Evolutionary conservation across 2,797 vertebrate species (phyloP), one percentile per base, ranked within the genome.

Genomic region (Cryptoprocta ferox): DNA sequence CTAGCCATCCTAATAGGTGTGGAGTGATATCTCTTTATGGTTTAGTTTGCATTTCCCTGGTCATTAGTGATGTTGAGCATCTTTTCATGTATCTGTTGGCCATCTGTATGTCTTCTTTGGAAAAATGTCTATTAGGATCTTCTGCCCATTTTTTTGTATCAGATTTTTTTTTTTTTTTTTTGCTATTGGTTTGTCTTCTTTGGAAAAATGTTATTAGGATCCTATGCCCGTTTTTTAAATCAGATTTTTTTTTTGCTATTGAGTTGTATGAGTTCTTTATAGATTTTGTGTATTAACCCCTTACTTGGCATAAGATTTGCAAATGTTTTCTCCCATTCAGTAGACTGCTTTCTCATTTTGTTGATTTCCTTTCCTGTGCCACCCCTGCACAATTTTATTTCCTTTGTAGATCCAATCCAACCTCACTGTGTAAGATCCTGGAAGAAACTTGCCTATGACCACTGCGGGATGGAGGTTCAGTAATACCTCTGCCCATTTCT

Each of bases 381-480:
- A 10, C 13, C 70, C 35, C 32, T 4, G 3, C 10, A 12, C 7
- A 4, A 2, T 37, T 28, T 19, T 28, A 8, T 12, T 19, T 45
- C 26, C 59, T 56, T 28, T 18, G 61, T 16, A 12, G 16, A 45
- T 30, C 16, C 91, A 28, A 16, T 61, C 6, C 4, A 50, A 26
- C 28, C 16, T 76, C 12, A 0, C 6, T 16, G 4, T 12, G 19
- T 16, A 1, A 37, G 11, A 76, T 8, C 15, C 42, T 35, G n/a
- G 0, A 7, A 32, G 71, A 68, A 14, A 75, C 11, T 45, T 35
- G 37, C 14, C 26, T n/a, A 15, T 9, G 35, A 19, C 61, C 1
- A 0, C 9, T 2, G 4, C 21, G 35, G 3, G 2, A 1, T 3
- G 0, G 18, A 5, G 7, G 7, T 26, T 53, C 56, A 15, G 32